Conservation (phyloP, 1,140 invertebrate species). For the Caenorhabditis briggsae region DNA sequence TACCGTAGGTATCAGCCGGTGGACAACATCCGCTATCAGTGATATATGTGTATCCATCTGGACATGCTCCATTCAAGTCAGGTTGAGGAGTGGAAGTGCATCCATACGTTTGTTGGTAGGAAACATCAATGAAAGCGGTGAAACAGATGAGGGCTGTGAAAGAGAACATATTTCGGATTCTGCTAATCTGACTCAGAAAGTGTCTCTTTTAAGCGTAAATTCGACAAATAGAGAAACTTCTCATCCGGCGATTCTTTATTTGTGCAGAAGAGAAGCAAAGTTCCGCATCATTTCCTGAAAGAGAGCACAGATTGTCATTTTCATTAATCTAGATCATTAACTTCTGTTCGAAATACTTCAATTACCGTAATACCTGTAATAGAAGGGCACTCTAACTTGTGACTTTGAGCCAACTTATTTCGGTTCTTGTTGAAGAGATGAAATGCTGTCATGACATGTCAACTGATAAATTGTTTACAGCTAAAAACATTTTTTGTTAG, state of each 20-base stretch:
- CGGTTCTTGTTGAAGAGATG: too few relatives aligned
- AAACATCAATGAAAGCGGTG: neutral
- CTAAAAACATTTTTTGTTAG: too few relatives aligned
- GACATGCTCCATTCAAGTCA: slow-evolving; percentile 2
- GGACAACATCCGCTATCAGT: slow-evolving; percentile 14
- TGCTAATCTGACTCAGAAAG: neutral
- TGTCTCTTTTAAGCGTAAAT: neutral
- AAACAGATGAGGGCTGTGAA: neutral
- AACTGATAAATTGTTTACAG: too few relatives aligned
- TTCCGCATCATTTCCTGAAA: slow-evolving; percentile 7
- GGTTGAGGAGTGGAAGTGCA: slow-evolving; percentile 6
- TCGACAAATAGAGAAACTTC: neutral
- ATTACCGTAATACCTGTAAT: too few relatives aligned
- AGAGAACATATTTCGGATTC: neutral
- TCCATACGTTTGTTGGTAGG: slow-evolving; percentile 1
- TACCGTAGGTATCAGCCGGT: neutral
- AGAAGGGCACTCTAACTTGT: too few relatives aligned
- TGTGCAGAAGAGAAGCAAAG: slow-evolving; percentile 34
- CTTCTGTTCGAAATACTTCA: too few relatives aligned
- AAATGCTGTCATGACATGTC: too few relatives aligned
- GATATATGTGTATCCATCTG: neutral
- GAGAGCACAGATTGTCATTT: slow-evolving; percentile 1
- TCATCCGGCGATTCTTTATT: slow-evolving; percentile 20
- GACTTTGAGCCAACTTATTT: too few relatives aligned
- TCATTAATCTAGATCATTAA: neutral